Base-by-base conservation (phyloP, 2,888 invertebrate genomes). In the Cynaeus angustus region DNA sequence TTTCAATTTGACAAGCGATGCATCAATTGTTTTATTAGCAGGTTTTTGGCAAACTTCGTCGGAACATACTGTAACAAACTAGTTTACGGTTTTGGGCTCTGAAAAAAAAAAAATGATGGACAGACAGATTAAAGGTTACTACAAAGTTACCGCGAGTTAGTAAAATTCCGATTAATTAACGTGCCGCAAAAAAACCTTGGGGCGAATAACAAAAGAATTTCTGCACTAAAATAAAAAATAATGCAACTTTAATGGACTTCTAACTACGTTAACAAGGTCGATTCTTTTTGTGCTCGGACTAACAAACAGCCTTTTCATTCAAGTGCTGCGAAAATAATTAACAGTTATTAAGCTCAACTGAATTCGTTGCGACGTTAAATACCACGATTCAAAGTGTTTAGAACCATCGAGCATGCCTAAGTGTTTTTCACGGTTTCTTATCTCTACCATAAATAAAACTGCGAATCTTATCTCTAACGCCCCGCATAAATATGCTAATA, bases 181-280 rank as follows among this genome's bases (percentile, higher is more conserved):
- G 21, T 12, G 43, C 26, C 43, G 16, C 4, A 6, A 26, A 45
- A 45, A 59, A 59, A 14, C 59, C 59, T 59, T 59, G 59, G 33
- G 9, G 6, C 14, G 12, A 30, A 45, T 46, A 59, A 59, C 59
- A 59, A 59, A 59, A 59, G 59, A 59, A 33, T 59, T 28, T 56
- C 33, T 50, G 50, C 61, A 21, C 61, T 38, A 61, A 61, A 59
- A 45, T 46, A 14, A 59, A 53, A 53, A 61, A 48, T 61, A 61
- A 61, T 61, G 61, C 61, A 50, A 61, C 38, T 61, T 61, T 61
- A 61, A 61, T 61, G 38, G 61, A 61, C 58, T 45, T 56, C 33
- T 59, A 59, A 59, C 59, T 37, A 38, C 8, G 50, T n/a, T 12
- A 14, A 14, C 61, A 61, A 61, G 61, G 61, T 45, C 61, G 61